Evolutionary conservation across 2,113 vertebrate genomes (phyloP).

Genomic region (Xiphorhynchus elegans): DNA sequence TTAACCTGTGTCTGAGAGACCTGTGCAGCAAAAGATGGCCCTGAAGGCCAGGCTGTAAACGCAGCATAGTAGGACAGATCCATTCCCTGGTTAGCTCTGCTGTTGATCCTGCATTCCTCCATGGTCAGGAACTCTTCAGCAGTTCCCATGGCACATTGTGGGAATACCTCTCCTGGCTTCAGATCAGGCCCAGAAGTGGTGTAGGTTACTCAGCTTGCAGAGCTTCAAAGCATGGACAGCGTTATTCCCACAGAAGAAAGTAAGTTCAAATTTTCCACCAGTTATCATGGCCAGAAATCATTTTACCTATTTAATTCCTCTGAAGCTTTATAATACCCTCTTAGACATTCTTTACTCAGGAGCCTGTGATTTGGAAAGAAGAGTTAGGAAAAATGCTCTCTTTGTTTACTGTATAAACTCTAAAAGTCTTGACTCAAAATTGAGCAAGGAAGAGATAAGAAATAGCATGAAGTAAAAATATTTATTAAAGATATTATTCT

Average conservation of each 20-base stretch:
- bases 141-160: rapidly evolving
- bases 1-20: not conserved
- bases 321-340: not conserved
- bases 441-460: not conserved
- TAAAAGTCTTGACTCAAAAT: not conserved
- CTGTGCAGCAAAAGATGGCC: not conserved
- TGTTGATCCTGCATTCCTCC: not conserved
- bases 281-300: not conserved
- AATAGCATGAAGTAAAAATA: not conserved
- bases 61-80: rapidly evolving
- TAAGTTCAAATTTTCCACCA: not conserved
- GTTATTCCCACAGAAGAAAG: not conserved
- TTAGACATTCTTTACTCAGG: not conserved
- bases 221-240: not conserved
- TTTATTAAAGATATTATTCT: not conserved
- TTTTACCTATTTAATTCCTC: not conserved
- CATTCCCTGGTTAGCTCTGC: not conserved
- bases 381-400: not conserved
- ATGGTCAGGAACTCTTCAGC: not conserved
- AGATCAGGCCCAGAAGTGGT: not conserved
- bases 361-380: not conserved
- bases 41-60: rapidly evolving
- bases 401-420: not conserved
- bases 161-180: not conserved
- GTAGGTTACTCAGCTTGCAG: not conserved